These are phyloP conservation scores for Physocephala rufipes DNA, from an alignment of 2,888 invertebrate genomes.

Conservation along the genomic window DNA sequence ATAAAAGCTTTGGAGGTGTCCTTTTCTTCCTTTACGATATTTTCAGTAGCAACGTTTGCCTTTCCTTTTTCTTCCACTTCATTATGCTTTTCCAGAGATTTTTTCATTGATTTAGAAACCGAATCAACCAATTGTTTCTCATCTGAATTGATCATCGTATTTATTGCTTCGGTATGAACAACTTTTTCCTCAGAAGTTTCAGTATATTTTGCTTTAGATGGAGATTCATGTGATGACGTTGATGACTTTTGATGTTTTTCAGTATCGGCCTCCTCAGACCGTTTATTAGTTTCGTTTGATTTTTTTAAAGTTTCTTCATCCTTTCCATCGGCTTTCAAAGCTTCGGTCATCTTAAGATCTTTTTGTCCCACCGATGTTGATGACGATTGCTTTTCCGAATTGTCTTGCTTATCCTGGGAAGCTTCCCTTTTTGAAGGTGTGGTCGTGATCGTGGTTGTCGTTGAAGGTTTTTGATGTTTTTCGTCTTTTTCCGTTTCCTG, in stretches of 20 bases:
- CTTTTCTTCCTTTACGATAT: conserved; percentile 46
- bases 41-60: conserved; percentile 37
- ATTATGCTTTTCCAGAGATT: conserved; percentile 38
- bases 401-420: conserved; percentile 1
- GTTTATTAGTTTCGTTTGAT: conserved; percentile 11
- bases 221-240: conserved; percentile 14
- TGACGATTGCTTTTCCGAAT: conserved; percentile 1
- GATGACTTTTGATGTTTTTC: conserved; percentile 22
- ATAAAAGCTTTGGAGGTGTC: not conserved
- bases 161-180: conserved; percentile 2
- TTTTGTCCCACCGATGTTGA: too few species aligned
- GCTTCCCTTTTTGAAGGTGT: conserved; percentile 28
- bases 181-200: conserved; percentile 5
- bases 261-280: conserved; percentile 15
- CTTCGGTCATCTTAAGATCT: conserved; percentile 2
- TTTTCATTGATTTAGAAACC: conserved; percentile 31
- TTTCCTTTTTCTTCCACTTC: conserved; percentile 25
- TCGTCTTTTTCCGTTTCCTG: conserved; percentile 51
- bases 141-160: conserved; percentile 7
- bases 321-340: conserved; percentile 10
- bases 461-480: conserved; percentile 47
- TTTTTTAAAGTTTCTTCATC: conserved; percentile 15
- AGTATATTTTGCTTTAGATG: conserved; percentile 29
- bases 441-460: too few species aligned
- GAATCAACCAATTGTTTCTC: not conserved